Base-by-base conservation (phyloP, 1,140 invertebrate species). In the Lethrus apterus region DNA sequence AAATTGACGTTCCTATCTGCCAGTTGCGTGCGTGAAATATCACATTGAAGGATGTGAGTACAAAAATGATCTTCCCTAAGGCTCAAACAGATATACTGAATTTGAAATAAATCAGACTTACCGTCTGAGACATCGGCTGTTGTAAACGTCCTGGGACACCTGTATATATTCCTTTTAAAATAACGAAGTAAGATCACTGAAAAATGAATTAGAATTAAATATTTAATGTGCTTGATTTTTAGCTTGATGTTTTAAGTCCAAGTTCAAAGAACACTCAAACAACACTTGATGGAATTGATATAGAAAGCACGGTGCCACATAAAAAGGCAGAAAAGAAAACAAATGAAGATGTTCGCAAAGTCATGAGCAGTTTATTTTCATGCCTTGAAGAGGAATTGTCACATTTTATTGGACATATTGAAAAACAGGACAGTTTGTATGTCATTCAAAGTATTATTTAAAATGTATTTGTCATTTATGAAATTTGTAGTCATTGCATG, bases 291-390 rank as follows among this genome's bases (percentile, higher is more conserved):
- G 63, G 57, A 57, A 58, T 54, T 58, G 65, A 55, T 56, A 55
- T 49, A 44, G 59, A 55, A 56, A 56, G 31, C 48, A 60, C 58
- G 54, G 51, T 62, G 24, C 71, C 74, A 4, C 76, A 75, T 46
- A 79, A 79, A 62, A 77, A 75, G 64, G 73, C 79, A 20, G 80
- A 81, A 62, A 76, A 78, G 58, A 77, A 82, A 64, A 75, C 84
- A 23, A 83, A 84, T 56, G 83, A 84, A 65, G 86, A 89, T 69
- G 79, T 89, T 34, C 69, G 86, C 23, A 79, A 80, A 47, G 84
- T 93, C 71, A 93, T 96, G 89, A 77, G 74, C 40, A 85, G 81
- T 48, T 77, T 96, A 57, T 96, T 96, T 72, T 80, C 83, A 0
- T 78, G 79, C 49, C 73, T 97, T 7, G 92, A 96, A 72, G 72